These are phyloP conservation scores for Linnaemya tessellans DNA, from an alignment of 2,888 invertebrate genomes.

Conservation along the genomic window DNA sequence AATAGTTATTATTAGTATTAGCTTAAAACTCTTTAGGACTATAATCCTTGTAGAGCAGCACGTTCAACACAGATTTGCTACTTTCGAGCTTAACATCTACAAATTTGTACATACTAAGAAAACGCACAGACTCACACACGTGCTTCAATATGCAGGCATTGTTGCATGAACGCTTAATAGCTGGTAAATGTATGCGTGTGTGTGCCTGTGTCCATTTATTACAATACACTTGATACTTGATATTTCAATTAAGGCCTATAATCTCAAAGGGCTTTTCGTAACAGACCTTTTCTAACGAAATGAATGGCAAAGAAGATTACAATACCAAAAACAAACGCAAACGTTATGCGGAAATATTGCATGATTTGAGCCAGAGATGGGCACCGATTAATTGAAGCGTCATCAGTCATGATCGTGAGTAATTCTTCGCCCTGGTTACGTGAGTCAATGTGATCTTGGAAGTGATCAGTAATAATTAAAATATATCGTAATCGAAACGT, in stretches of 20 bases:
- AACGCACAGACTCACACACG: not conserved
- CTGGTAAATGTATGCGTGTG: not conserved
- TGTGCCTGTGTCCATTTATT: slow-evolving; percentile 25
- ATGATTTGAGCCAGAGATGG: slow-evolving; percentile 1
- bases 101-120: slow-evolving; percentile 36
- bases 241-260: slow-evolving; percentile 63
- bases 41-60: slow-evolving; percentile 53
- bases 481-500: no score
- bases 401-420: no score
- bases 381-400: no score
- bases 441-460: no score
- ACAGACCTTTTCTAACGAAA: slow-evolving; percentile 40
- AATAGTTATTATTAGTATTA: slow-evolving; percentile 43
- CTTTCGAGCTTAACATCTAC: slow-evolving; percentile 8
- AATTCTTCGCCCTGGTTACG: no score
- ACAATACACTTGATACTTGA: slow-evolving; percentile 58
- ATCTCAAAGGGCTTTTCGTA: slow-evolving; percentile 61
- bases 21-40: slow-evolving; percentile 40
- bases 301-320: slow-evolving; percentile 12
- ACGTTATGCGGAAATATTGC: not conserved
- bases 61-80: slow-evolving; percentile 56
- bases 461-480: no score
- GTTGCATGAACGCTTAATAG: slow-evolving; percentile 22
- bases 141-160: slow-evolving; percentile 22
- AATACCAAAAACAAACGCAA: slow-evolving; percentile 3